Base-by-base conservation (phyloP, 2,888 invertebrate species). In the Coelinius sp. region DNA sequence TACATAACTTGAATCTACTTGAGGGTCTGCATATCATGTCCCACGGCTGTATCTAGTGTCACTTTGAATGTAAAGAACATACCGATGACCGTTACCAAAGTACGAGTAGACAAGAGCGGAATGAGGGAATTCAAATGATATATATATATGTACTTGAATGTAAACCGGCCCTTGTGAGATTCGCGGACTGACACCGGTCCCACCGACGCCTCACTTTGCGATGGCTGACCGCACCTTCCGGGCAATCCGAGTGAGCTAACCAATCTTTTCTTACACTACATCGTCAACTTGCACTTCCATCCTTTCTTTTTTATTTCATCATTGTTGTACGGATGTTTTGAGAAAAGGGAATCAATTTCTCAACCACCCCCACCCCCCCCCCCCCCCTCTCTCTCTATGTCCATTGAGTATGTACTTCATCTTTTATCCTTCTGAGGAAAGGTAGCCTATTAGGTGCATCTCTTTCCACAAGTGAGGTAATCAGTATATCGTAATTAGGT, bases 161-260 rank as follows among this genome's bases (percentile, higher is more conserved):
- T 87, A 87, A 87, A 84, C 87, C 84, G 87, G 86, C 86, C 86
- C 86, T 83, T 87, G 87, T 87, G 87, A 87, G 87, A 87, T 87
- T 87, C 81, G 85, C 85, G 82, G 79, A 79, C 81, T 83, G 76
- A 71, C 80, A 79, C 74, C 83, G 85, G 85, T 87, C 87, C 85
- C 87, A 87, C 86, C 86, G 80, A 79, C 83, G 82, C 85, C 69
- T 75, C 75, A 73, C 75, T 63, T 41, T 41, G 41, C 82, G 80
- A 83, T 80, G 80, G 81, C 82, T 84, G 83, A 87, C 87, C 87
- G 84, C 87, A 87, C 83, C 87, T 87, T 87, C 87, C 87, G 86
- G 85, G 80, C 83, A 76, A 80, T 82, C 81, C 77, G 76, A 79
- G 79, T 75, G 82, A 76, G 83, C 24, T 10, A 12, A 35, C 67